Evolutionary conservation across 2,113 vertebrate genomes (phyloP).

Genomic region (Channa argus): DNA sequence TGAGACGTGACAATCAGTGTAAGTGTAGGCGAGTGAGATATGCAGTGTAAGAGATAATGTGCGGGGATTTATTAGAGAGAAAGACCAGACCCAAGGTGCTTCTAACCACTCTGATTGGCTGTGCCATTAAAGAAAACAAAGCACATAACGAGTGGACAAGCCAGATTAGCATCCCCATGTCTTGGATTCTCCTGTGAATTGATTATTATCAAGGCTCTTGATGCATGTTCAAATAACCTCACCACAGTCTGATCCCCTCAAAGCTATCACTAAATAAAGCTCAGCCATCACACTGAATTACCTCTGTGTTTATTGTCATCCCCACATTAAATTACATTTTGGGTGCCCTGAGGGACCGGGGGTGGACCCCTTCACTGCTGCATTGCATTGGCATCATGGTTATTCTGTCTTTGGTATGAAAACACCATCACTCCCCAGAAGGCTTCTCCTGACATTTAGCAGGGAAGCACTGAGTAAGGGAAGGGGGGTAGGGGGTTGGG

Average conservation of each 20-base stretch:
- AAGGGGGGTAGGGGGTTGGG: background rate
- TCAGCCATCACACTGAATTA: slow-evolving; percentile 46
- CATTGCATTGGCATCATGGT: slow-evolving; percentile 49
- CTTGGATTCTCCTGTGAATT: background rate
- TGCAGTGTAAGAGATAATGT: too few relatives aligned
- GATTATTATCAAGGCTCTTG: slow-evolving; percentile 17
- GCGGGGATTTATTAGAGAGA: too few relatives aligned
- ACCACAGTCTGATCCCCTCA: slow-evolving; percentile 10
- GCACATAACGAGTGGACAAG: too few relatives aligned
- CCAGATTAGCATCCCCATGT: background rate
- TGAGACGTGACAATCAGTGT: too few relatives aligned
- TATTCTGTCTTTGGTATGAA: slow-evolving; percentile 54
- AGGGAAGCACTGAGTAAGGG: background rate
- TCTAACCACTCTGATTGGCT: too few relatives aligned
- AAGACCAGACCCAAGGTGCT: too few relatives aligned
- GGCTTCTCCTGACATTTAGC: slow-evolving; percentile 70
- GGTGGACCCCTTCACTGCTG: slow-evolving; percentile 33
- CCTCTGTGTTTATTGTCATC: slow-evolving; percentile 48
- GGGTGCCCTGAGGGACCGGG: slow-evolving; percentile 25
- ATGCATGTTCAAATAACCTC: slow-evolving; percentile 29
- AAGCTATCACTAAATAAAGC: slow-evolving; percentile 21
- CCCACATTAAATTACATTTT: slow-evolving; percentile 67
- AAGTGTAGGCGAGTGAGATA: too few relatives aligned
- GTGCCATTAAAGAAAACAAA: too few relatives aligned
- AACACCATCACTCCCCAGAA: slow-evolving; percentile 56